Conservation (phyloP, 2,797 vertebrate species). For the Pelochelys cantorii region DNA sequence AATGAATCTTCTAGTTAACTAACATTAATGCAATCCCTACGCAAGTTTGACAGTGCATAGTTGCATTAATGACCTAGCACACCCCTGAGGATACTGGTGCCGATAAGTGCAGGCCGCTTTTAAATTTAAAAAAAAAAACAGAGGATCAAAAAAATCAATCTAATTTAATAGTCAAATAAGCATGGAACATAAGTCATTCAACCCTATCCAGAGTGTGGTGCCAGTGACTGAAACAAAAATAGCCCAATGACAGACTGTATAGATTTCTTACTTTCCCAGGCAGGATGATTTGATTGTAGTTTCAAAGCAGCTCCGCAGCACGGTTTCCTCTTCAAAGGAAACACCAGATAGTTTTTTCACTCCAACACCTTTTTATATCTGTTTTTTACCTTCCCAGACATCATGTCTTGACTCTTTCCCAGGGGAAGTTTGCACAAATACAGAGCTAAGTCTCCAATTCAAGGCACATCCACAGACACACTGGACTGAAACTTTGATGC, state of each 20-base stretch:
- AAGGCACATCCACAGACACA: neutral
- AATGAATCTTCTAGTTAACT: neutral
- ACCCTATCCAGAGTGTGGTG: neutral
- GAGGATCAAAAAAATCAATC: neutral
- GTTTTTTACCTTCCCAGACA: neutral
- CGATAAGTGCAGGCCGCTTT: neutral
- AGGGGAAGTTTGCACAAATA: neutral
- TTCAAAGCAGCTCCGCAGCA: neutral
- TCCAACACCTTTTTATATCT: neutral
- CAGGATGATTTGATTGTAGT: neutral
- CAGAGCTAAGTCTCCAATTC: neutral
- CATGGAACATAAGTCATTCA: neutral
- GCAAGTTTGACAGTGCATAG: rapidly evolving
- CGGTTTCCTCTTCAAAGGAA: neutral
- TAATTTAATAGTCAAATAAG: neutral
- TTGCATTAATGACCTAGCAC: neutral
- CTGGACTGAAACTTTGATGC: neutral
- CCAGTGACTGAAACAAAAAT: neutral
- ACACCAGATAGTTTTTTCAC: rapidly evolving
- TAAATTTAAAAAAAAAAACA: neutral
- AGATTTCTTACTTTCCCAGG: neutral
- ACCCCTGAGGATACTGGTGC: neutral
- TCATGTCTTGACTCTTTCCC: rapidly evolving
- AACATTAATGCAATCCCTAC: neutral
- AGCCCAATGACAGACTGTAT: neutral